Conservation (phyloP, 2,888 invertebrate species). For the Darwinula stevensoni region DNA sequence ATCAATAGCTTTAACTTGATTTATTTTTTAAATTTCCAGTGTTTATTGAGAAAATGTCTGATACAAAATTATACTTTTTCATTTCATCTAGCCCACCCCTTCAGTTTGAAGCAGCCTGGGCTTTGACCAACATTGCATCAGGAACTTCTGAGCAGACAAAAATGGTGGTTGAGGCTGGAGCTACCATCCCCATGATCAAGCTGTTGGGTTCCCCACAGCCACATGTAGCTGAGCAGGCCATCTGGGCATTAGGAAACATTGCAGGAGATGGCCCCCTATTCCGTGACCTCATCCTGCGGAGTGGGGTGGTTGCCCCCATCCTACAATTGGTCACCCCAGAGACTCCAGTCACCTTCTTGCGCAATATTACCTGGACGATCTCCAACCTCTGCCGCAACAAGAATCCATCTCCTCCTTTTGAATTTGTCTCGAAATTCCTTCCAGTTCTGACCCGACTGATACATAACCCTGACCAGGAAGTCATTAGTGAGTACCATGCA, state of each 20-base stretch:
- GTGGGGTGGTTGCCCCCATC: constrained; percentile 38
- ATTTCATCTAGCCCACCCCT: constrained; percentile 14
- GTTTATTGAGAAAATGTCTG: not conserved
- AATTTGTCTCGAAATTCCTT: constrained; percentile 36
- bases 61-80: constrained; percentile 3
- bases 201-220: constrained; percentile 31
- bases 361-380: constrained; percentile 74
- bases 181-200: constrained; percentile 48
- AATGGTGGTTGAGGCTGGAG: constrained; percentile 55
- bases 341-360: constrained; percentile 28
- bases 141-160: constrained; percentile 72
- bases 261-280: constrained; percentile 27
- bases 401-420: constrained; percentile 58
- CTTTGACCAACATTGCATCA: constrained; percentile 85
- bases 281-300: constrained; percentile 45
- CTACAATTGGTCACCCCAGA: constrained; percentile 31
- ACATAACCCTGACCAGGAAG: constrained; percentile 35
- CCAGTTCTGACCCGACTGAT: constrained; percentile 46
- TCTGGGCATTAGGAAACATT: constrained; percentile 93
- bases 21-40: too few relatives aligned
- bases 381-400: constrained; percentile 85
- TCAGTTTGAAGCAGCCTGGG: constrained; percentile 93
- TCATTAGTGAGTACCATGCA: constrained; percentile 29
- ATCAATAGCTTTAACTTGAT: too few relatives aligned
- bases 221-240: constrained; percentile 68